Evolutionary conservation across 1,140 invertebrate genomes (phyloP).

Genomic region (Heterodera schachtii): DNA sequence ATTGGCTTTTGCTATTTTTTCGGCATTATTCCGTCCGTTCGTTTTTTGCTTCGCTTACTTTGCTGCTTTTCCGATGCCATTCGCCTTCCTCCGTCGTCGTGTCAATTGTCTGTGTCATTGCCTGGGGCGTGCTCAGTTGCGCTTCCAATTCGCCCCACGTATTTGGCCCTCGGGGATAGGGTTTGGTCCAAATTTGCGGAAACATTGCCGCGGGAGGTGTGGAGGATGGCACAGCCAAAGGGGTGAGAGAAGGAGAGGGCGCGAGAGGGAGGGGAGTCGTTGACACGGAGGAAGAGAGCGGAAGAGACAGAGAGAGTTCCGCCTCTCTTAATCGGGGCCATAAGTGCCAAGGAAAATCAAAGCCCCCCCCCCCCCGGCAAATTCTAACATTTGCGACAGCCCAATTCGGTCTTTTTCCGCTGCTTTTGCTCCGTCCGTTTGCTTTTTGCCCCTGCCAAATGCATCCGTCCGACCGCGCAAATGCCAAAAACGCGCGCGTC

Average conservation of each 20-base stretch:
- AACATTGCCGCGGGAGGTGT: not conserved
- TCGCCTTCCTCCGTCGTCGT: not conserved
- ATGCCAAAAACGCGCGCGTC: not conserved
- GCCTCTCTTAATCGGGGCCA: not conserved
- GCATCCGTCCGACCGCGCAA: not conserved
- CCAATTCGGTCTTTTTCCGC: not conserved
- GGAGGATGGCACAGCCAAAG: not conserved
- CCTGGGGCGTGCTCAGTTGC: conserved; percentile 11
- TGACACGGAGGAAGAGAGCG: not conserved
- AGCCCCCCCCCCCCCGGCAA: too few species aligned
- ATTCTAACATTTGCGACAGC: conserved; percentile 5
- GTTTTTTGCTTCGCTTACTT: not conserved
- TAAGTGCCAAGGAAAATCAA: not conserved
- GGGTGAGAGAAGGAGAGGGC: not conserved
- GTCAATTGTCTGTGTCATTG: not conserved
- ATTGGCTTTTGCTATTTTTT: not conserved
- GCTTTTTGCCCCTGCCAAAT: not conserved
- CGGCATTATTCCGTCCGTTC: not conserved
- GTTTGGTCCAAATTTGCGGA: conserved; percentile 8
- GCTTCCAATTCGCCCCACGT: not conserved
- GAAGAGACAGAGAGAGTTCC: not conserved
- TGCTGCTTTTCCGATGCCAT: not conserved
- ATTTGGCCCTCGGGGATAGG: not conserved
- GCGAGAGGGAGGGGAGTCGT: not conserved
- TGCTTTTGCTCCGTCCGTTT: not conserved